Evolutionary conservation across 2,113 vertebrate species (phyloP).

Genomic region (Archocentrus centrarchus): DNA sequence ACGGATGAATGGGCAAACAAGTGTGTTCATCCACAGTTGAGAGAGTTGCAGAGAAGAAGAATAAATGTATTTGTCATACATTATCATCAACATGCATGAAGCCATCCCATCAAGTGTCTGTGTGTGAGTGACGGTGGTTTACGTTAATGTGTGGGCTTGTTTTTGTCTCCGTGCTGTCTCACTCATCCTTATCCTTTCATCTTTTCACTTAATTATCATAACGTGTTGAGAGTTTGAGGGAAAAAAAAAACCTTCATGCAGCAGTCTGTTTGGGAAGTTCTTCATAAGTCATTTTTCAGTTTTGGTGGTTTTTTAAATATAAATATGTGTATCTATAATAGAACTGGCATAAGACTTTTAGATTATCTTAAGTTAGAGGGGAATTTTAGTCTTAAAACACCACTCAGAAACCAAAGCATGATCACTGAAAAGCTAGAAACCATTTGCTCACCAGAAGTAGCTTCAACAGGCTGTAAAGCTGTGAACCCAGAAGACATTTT

Average conservation of each 20-base stretch:
- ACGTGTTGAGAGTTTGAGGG: background rate
- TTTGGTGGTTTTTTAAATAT: background rate
- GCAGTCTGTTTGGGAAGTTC: background rate
- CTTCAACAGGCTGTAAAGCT: background rate
- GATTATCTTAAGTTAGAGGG: background rate
- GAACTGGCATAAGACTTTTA: background rate
- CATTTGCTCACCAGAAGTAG: background rate
- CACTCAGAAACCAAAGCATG: background rate
- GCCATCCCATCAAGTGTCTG: constrained; percentile 57
- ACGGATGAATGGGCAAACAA: constrained; percentile 44
- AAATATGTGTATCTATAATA: background rate
- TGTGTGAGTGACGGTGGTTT: constrained; percentile 33
- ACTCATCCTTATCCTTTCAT: constrained; percentile 37
- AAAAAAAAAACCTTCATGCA: background rate
- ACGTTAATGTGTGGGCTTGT: constrained; percentile 20
- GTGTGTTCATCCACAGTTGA: constrained; percentile 43
- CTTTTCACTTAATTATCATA: constrained; percentile 32
- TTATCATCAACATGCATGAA: constrained; percentile 34
- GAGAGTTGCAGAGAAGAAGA: background rate
- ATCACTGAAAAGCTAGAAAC: background rate
- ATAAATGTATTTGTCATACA: constrained; percentile 3
- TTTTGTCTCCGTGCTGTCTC: constrained; percentile 18
- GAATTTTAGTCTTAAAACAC: background rate
- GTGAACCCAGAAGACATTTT: background rate
- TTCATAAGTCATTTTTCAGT: background rate